Evolutionary conservation across 1,140 invertebrate genomes (phyloP).

Genomic region (Bombus sibiricus): DNA sequence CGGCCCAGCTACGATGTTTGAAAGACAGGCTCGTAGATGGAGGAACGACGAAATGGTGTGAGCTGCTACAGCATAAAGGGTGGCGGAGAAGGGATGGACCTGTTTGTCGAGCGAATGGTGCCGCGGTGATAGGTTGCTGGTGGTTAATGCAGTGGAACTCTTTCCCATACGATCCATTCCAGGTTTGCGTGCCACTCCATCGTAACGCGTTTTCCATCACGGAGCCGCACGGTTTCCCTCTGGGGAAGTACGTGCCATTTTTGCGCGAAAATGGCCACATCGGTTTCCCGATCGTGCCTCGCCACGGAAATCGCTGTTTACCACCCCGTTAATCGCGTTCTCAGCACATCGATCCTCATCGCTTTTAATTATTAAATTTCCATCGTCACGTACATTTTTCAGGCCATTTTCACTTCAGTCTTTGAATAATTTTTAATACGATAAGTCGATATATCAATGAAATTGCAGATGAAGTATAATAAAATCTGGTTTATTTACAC

Average conservation of each 20-base stretch:
- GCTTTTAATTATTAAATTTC: slow-evolving; percentile 45
- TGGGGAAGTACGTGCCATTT: slow-evolving; percentile 63
- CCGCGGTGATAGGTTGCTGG: slow-evolving; percentile 58
- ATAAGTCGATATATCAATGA: background rate
- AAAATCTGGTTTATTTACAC: too few relatives aligned
- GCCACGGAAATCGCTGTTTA: slow-evolving; percentile 54
- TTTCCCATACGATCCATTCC: slow-evolving; percentile 69
- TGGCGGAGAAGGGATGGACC: background rate
- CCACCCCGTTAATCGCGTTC: slow-evolving; percentile 60
- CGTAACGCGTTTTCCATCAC: slow-evolving; percentile 75
- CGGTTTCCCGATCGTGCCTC: slow-evolving; percentile 58
- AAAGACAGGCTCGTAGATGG: slow-evolving; percentile 22
- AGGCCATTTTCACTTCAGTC: background rate
- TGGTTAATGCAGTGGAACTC: slow-evolving; percentile 71
- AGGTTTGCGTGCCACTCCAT: slow-evolving; percentile 71
- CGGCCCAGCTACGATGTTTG: background rate
- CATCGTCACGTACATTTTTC: background rate
- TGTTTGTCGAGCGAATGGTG: slow-evolving; percentile 72
- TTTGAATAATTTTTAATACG: background rate
- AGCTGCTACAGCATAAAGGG: background rate
- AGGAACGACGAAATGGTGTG: background rate
- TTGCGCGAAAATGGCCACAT: slow-evolving; percentile 60
- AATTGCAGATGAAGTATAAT: too few relatives aligned
- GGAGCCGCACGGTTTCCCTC: slow-evolving; percentile 31
- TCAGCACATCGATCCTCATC: slow-evolving; percentile 26